Conservation (phyloP, 2,888 invertebrate genomes). For the Lordiphosa andalusiaca region DNA sequence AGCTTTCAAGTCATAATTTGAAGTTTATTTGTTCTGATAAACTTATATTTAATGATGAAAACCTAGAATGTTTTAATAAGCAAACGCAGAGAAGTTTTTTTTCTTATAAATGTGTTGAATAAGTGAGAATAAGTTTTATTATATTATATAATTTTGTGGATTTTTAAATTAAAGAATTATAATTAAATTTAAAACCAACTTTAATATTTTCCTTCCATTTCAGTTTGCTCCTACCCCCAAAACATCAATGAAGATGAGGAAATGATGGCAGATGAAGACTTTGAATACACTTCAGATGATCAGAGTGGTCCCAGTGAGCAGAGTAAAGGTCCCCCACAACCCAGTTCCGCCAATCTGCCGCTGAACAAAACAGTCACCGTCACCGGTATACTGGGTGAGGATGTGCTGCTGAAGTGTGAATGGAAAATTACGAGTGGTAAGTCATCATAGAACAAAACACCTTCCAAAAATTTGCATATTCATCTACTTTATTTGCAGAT, state of each 20-base stretch:
- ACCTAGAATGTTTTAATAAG: no score
- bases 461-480: fast-evolving
- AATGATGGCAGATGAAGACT: conserved; percentile 43
- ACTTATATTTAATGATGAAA: no score
- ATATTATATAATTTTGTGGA: no score
- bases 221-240: conserved; percentile 37
- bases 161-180: no score
- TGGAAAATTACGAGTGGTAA: conserved; percentile 24
- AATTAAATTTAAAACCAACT: no score
- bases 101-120: no score
- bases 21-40: no score
- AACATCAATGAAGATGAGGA: conserved; percentile 12
- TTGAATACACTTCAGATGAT: conserved; percentile 43
- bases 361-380: conserved; percentile 22
- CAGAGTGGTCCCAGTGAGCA: conserved; percentile 38
- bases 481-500: conserved; percentile 11
- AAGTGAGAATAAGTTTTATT: no score
- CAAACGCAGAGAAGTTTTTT: no score
- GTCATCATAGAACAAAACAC: not conserved
- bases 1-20: no score
- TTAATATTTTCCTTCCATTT: conserved; percentile 1
- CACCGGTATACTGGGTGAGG: conserved; percentile 45
- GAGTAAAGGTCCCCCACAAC: conserved; percentile 27
- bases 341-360: not conserved
- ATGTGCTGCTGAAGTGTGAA: conserved; percentile 47